A percentile compares a stretch with the other conserved stretches of the same genome.
Evolutionary conservation across 1,140 invertebrate species (phyloP).

Genomic region (Xylocopa sonorina): DNA sequence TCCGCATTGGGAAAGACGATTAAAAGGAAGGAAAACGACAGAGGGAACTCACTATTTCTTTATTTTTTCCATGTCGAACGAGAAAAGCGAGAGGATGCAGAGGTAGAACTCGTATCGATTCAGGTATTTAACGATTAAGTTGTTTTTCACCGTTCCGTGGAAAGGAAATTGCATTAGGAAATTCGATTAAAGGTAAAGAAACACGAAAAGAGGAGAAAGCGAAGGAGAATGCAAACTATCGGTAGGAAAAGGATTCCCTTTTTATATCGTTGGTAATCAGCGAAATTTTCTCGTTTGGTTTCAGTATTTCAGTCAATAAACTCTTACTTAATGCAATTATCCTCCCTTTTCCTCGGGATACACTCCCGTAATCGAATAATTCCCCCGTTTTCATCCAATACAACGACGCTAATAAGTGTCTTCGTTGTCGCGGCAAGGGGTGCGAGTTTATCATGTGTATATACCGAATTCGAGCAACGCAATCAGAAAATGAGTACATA

Average conservation of each 20-base stretch:
- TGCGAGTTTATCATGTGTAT: neutral
- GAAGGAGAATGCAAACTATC: no score
- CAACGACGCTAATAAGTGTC: slow-evolving; percentile 50
- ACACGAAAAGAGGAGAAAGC: neutral
- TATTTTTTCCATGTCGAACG: neutral
- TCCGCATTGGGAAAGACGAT: no score
- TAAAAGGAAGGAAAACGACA: no score
- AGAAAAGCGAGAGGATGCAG: neutral
- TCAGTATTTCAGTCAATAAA: slow-evolving; percentile 62
- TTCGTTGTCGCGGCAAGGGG: slow-evolving; percentile 5
- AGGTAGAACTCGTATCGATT: no score
- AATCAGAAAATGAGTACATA: neutral
- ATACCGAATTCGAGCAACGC: neutral
- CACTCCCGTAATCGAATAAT: slow-evolving; percentile 61
- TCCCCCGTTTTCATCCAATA: slow-evolving; percentile 58
- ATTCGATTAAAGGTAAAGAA: neutral
- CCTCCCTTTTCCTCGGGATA: slow-evolving; percentile 32
- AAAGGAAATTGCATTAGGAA: slow-evolving; percentile 8
- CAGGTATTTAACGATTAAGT: neutral
- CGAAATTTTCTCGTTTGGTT: slow-evolving; percentile 63
- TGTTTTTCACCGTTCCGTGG: neutral
- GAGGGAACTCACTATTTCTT: no score
- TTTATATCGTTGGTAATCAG: slow-evolving; percentile 16
- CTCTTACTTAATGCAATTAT: slow-evolving; percentile 57
- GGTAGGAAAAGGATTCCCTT: neutral